A percentile compares a stretch with the other conserved stretches of the same genome.
These are phyloP conservation scores for Eupithecia subumbrata DNA, from an alignment of 2,888 invertebrate species.

Conservation along the genomic window DNA sequence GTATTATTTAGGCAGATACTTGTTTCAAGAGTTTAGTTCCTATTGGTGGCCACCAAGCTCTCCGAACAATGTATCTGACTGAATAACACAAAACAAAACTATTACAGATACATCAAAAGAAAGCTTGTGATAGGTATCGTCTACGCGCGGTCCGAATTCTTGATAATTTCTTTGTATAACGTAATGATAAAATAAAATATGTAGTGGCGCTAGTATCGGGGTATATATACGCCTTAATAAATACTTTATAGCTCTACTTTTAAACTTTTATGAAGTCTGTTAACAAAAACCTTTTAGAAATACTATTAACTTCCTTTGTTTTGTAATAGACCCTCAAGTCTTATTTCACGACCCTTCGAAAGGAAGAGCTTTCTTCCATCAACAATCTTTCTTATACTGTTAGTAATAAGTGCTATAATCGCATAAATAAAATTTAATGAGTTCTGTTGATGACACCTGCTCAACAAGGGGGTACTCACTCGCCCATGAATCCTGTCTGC, in stretches of 20 bases:
- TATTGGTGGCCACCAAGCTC: too few species aligned
- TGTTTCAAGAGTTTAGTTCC: too few species aligned
- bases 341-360: not conserved
- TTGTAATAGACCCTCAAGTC: slow-evolving; percentile 3
- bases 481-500: slow-evolving; percentile 50
- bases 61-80: too few species aligned
- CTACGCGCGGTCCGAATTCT: too few species aligned
- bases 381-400: not conserved
- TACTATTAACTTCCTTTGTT: not conserved
- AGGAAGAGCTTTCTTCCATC: not conserved
- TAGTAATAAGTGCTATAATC: slow-evolving; percentile 24
- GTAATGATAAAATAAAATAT: too few species aligned
- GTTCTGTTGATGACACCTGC: slow-evolving; percentile 40
- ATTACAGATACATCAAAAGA: too few species aligned
- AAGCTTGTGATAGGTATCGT: too few species aligned
- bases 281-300: not conserved
- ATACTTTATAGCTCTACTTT: not conserved
- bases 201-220: too few species aligned
- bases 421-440: slow-evolving; percentile 17
- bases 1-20: too few species aligned
- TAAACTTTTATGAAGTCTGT: not conserved
- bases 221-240: too few species aligned
- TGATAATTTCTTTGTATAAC: too few species aligned
- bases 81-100: too few species aligned
- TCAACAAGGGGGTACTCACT: slow-evolving; percentile 42